Evolutionary conservation across 2,888 invertebrate genomes (phyloP).

Genomic region (Drosophila tanythrix): DNA sequence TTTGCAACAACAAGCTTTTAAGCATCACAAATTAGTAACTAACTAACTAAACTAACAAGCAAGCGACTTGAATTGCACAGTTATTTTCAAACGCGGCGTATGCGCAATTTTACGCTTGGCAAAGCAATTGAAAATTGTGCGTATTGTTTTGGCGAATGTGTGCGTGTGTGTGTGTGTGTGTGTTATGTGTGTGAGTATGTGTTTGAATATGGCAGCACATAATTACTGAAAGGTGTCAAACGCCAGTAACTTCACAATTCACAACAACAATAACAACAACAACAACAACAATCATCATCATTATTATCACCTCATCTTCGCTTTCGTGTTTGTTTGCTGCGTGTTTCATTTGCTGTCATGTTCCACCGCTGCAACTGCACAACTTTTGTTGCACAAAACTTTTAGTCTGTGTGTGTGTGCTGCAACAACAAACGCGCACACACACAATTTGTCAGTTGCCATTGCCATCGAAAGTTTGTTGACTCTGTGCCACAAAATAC

Average conservation of each 20-base stretch:
- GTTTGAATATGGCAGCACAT: background rate
- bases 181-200: background rate
- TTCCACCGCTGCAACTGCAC: slow-evolving; percentile 29
- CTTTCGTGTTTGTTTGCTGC: background rate
- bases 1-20: slow-evolving; percentile 16
- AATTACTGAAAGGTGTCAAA: slow-evolving; percentile 32
- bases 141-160: slow-evolving; percentile 19
- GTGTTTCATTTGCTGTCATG: slow-evolving; percentile 10
- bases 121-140: slow-evolving; percentile 31
- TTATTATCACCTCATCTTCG: background rate
- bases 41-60: slow-evolving; percentile 25
- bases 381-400: slow-evolving; percentile 31
- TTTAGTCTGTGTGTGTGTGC: background rate
- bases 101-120: slow-evolving; percentile 50
- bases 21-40: slow-evolving; percentile 22
- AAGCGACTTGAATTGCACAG: slow-evolving; percentile 24
- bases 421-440: background rate
- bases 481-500: slow-evolving; percentile 16
- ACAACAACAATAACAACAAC: background rate
- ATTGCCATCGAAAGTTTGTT: slow-evolving; percentile 10
- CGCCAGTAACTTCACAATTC: slow-evolving; percentile 4
- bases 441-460: slow-evolving; percentile 17
- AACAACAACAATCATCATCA: slow-evolving; percentile 9
- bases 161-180: background rate
- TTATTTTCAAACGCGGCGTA: slow-evolving; percentile 37